Base-by-base conservation (phyloP, 2,888 invertebrate genomes). In the Cactoblastis cactorum region DNA sequence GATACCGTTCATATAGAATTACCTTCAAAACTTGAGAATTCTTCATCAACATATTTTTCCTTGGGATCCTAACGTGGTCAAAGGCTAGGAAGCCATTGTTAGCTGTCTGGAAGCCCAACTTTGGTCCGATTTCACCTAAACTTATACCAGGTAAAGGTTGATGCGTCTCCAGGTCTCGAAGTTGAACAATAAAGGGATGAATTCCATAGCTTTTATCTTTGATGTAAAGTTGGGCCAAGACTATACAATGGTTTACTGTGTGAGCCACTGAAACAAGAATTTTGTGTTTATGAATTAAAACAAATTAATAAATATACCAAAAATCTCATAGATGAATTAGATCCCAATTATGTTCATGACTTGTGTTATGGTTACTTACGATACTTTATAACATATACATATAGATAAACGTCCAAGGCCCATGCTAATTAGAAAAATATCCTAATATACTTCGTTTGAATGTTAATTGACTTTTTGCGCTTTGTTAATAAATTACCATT, bases 71-170 rank as follows among this genome's bases (percentile, higher is more conserved):
- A 12, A 94, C 94, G 63, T 96, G 91, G 45, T 96, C 92, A 54
- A 98, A 94, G 0, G 95, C 95, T 51, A 98, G 87, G 78, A 95
- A 98, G 0, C 98, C 98, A 79, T 98, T 98, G 71, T 98, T 98
- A 1, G 94, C 94, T 0, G 92, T 92, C 66, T 95, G 95, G 92
- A 96, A 96, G 14, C 97, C 97, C 51, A 98, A 85, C 74, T 98
- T 98, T 0, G 95, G 94, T 2, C 98, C 98, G 61, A 98, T 98
- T 83, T 98, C 98, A 1, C 98, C 98, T 54, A 98, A 92, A 74
- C 94, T 94, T 51, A 98, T 93, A 74, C 97, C 97, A 8, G 93
- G 92, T 68, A 98, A 67, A 0, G 97, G 96, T 73, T 92, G 83
- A 70, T 98, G 97, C 0, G 96, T 96, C 15, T 96, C 93, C 66